Base-by-base conservation (phyloP, 2,797 vertebrate species). In the Xenentodon cancila region DNA sequence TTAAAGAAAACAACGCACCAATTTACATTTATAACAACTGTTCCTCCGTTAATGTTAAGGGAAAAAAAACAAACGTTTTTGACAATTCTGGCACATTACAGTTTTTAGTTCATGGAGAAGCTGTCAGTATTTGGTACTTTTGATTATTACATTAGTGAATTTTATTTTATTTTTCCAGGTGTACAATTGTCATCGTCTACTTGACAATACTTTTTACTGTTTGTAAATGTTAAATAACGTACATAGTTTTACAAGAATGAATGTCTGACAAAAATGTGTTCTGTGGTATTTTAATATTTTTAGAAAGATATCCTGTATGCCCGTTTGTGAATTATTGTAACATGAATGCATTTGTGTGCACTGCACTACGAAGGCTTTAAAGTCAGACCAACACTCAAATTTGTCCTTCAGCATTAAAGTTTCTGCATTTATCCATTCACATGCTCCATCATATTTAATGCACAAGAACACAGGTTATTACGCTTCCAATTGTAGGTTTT, bases 281-380 rank as follows among this genome's bases (percentile, higher is more conserved):
- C 89, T 90, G 87, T 92, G 91, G 79, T 81, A 83, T 90, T 92
- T 92, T 92, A 69, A 91, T 89, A 91, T 92, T 90, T 90, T 81
- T 78, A 60, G 72, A 65, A 45, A 54, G 80, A 75, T 77, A 22
- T 48, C 1, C 68, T 60, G 71, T 84, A 73, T 73, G 56, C 78
- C 67, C 80, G 71, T 30, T 73, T 80, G 82, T 91, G 74, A 71
- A 71, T 47, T 84, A 63, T 75, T 84, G 60, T 79, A 81, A 80
- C 22, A 76, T 63, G 22, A 80, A 81, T 54, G 70, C 45, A 34
- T 58, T 59, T 78, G 67, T 22, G 77, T 73, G 9, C 25, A 18
- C 12, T 77, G 40, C 65, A 64, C 44, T 51, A 47, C 54, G 62
- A 66, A 62, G 56, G 57, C 27, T 61, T 32, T 74, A 52, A 54